Evolutionary conservation across 1,140 invertebrate genomes (phyloP), one percentile per base, ranked within the genome.

Genomic region (Bombus waltoni): DNA sequence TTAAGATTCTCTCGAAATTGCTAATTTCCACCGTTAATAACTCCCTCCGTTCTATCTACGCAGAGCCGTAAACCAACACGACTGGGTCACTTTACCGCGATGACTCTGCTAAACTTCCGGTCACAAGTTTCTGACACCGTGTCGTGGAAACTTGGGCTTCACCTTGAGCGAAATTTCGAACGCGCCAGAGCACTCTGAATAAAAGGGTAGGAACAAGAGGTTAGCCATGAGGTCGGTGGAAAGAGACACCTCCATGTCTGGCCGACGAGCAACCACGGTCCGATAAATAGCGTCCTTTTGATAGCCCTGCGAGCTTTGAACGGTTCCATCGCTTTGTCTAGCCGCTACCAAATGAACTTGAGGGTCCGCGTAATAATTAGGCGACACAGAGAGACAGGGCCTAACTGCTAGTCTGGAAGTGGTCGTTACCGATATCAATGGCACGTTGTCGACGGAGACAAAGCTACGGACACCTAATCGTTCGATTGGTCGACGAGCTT

Each of bases 211-310:
- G 28, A 83, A 66, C 32, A 25, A 38, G 40, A 65, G 44, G 28
- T 22, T 78, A 10, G 3, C 28, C 42, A n/a, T 13, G 18, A 38
- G 22, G n/a, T 13, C 53, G 57, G 72, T 85, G 76, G 80, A 75
- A 86, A 88, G 85, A 66, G 87, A 59, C 65, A 59, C 65, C 70
- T 62, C 73, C 76, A n/a, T 70, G 59, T 70, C 38, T 70, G 47
- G 81, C 32, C 74, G 80, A 47, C 35, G 42, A 85, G 44, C 68
- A 79, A 57, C 62, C 74, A 86, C 62, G 81, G 79, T 82, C 72
- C 81, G 78, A 85, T 89, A 89, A 90, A 90, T 87, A 84, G 77
- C 73, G 40, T 85, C 83, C 83, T 85, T 81, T 81, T 74, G 77
- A 73, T 74, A 74, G 83, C 28, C 44, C 83, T 47, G 53, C n/a